These are phyloP conservation scores for Deroptyus accipitrinus DNA, from an alignment of 2,113 vertebrate species.

Conservation along the genomic window DNA sequence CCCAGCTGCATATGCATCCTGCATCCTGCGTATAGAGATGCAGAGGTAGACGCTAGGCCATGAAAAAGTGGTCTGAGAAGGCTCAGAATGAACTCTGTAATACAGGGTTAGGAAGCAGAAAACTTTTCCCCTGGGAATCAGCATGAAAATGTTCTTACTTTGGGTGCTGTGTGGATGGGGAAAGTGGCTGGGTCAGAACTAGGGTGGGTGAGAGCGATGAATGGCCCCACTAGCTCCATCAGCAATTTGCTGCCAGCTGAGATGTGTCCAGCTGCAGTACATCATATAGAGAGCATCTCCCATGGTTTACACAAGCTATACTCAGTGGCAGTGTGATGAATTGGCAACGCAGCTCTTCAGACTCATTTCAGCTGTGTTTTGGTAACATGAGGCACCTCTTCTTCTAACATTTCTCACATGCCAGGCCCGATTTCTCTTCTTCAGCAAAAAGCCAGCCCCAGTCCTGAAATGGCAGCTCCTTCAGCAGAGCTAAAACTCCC, in stretches of 20 bases:
- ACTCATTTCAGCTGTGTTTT: slow-evolving; percentile 8
- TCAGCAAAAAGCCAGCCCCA: not conserved
- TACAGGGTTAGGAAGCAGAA: not conserved
- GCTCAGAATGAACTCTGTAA: not conserved
- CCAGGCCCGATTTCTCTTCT: not conserved
- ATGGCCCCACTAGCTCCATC: not conserved
- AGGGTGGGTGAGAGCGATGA: not conserved
- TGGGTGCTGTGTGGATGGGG: not conserved
- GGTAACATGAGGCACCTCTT: not conserved
- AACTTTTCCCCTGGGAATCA: not conserved
- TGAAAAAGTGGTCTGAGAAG: not conserved
- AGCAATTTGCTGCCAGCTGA: not conserved
- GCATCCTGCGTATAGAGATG: not conserved
- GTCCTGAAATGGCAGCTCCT: not conserved
- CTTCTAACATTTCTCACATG: not conserved
- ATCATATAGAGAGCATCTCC: not conserved
- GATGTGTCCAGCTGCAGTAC: not conserved
- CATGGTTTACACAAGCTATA: not conserved
- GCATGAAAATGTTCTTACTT: not conserved
- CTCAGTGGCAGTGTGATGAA: not conserved
- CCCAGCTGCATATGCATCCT: not conserved
- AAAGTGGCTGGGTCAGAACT: not conserved
- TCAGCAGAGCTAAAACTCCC: not conserved
- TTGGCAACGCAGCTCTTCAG: fast-evolving
- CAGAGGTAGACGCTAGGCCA: not conserved